Evolutionary conservation across 2,797 vertebrate genomes (phyloP), one percentile per base, ranked within the genome.

Genomic region (Cephalopachus bancanus): DNA sequence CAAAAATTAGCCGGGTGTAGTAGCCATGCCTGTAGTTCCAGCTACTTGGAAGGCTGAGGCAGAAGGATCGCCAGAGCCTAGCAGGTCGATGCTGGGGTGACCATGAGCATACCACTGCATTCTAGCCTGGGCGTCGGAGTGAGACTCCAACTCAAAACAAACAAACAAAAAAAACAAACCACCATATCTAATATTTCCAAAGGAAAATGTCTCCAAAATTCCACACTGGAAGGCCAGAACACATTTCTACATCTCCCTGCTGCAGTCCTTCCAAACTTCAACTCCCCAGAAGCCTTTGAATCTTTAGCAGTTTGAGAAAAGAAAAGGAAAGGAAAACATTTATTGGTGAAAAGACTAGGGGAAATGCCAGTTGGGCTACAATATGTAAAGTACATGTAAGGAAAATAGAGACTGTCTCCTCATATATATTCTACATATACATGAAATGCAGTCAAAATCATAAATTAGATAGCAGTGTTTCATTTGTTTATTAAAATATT

Each of bases 381-480:
- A 7, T 90, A 90, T 8, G 0, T 53, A 92, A 94, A 90, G 19
- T 30, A 87, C 75, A 24, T 60, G 3, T 26, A 86, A 92, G 51
- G 49, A 83, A 83, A 69, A 49, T 17, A 91, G 22, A 92, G 51
- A 81, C 5, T 30, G 10, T 9, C 6, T 89, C 24, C 37, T 24
- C 9, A 55, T 15, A n/a, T 26, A 12, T 71, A 67, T 74, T 37
- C 49, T 53, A 74, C 14, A 8, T n/a, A 87, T 86, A 86, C 10
- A 83, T 33, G 53, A 16, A 96, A 96, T 71, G 24, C 10, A 89
- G 86, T 12, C 60, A 83, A 78, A 91, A 93, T 94, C 49, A 85
- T 64, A 92, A 95, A 87, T 84, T 90, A 88, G 62, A 81, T 14
- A 94, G 30, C 57, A 93, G 80, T 97, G 53, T 16, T n/a, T 93